Conservation (phyloP, 2,888 invertebrate genomes). For the Agrotis puta region DNA sequence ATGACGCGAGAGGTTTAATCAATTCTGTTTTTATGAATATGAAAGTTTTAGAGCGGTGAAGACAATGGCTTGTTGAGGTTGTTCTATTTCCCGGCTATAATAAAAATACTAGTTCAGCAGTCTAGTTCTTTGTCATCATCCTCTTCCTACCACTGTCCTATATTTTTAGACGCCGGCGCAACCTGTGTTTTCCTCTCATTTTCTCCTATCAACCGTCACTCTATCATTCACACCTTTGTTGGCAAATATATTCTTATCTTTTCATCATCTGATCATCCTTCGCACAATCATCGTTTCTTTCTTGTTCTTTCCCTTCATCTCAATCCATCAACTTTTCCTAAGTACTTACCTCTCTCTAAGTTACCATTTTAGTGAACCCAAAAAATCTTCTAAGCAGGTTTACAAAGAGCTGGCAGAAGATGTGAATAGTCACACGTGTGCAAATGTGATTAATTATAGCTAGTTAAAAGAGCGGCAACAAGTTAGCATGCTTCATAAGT, state of each 20-base stretch:
- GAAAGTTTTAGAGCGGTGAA: neutral
- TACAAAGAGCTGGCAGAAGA: neutral
- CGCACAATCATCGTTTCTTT: too few relatives aligned
- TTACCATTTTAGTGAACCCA: neutral
- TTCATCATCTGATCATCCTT: neutral
- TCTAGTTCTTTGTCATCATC: neutral
- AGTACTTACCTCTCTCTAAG: too few relatives aligned
- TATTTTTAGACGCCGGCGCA: neutral
- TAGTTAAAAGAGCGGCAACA: neutral
- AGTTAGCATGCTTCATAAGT: neutral
- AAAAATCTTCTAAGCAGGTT: neutral
- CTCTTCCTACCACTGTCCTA: neutral
- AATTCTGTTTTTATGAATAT: neutral
- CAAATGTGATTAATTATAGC: conserved; percentile 10
- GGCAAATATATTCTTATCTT: too few relatives aligned
- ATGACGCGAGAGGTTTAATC: too few relatives aligned
- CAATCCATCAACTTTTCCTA: neutral
- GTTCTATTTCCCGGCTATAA: neutral
- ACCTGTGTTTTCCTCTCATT: neutral
- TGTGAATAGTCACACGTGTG: neutral
- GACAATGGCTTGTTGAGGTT: neutral
- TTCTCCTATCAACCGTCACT: neutral
- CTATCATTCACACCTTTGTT: neutral
- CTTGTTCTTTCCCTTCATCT: neutral
- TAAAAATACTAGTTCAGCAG: neutral